Conservation (phyloP, 2,113 vertebrate species). For the Hylia prasina region DNA sequence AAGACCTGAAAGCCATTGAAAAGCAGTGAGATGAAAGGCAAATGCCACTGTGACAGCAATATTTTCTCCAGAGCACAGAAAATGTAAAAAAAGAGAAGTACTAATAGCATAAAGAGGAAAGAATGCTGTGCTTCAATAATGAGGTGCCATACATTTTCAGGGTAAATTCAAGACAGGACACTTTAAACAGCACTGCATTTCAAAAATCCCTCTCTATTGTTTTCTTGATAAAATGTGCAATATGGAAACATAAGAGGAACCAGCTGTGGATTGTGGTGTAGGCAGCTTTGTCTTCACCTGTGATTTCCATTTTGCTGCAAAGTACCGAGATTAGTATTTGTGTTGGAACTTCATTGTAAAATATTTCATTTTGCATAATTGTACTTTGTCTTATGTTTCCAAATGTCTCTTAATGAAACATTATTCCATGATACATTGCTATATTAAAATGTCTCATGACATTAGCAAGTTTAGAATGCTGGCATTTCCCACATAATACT, state of each 20-base stretch:
- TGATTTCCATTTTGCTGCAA: neutral
- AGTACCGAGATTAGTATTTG: neutral
- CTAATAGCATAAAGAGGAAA: conserved; percentile 45
- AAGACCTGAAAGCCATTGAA: conserved; percentile 43
- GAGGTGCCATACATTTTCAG: neutral
- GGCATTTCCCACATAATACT: conserved; percentile 36
- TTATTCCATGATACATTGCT: conserved; percentile 39
- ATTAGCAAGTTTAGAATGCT: conserved; percentile 44
- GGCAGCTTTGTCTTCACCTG: conserved; percentile 17
- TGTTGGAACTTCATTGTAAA: neutral
- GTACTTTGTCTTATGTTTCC: conserved; percentile 19
- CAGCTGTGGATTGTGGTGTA: neutral
- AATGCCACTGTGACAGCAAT: conserved; percentile 48
- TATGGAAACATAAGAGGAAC: neutral
- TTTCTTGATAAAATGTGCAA: neutral
- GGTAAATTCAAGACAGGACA: conserved; percentile 27
- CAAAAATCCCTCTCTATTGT: neutral
- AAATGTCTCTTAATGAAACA: conserved; percentile 35
- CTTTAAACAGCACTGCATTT: neutral
- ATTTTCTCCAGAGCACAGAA: conserved; percentile 51
- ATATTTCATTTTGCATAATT: conserved; percentile 4
- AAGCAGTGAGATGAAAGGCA: conserved; percentile 63
- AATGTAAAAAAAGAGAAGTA: conserved; percentile 40
- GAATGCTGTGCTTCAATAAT: conserved; percentile 13
- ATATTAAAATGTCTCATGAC: conserved; percentile 45